phyloP scores from a whole-genome alignment of 2,113 vertebrate species.

The Myxocyprinus asiaticus region DNA sequence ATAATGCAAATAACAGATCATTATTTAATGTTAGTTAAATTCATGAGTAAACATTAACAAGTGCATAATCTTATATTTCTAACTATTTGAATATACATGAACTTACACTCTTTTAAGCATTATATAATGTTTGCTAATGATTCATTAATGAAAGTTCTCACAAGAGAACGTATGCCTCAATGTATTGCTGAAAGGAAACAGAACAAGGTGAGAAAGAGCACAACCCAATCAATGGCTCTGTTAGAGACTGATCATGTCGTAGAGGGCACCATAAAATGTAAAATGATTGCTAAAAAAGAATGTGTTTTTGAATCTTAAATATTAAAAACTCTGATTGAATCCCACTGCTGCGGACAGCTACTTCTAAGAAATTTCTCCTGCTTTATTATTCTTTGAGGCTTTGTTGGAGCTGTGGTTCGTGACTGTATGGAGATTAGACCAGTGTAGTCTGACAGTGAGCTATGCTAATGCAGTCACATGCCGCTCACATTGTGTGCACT shows the following conservation, averaged over 20 bases:
- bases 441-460: slow-evolving; percentile 49
- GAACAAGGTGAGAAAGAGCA: no score
- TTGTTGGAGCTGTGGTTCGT: slow-evolving; percentile 55
- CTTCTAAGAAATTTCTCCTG: slow-evolving; percentile 20
- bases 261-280: background rate
- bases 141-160: background rate
- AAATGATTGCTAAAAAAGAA: background rate
- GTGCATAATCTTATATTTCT: no score
- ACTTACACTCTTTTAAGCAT: no score
- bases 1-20: no score
- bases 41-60: no score
- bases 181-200: no score
- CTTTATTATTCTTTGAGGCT: slow-evolving; percentile 29
- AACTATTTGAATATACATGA: no score
- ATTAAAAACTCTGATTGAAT: background rate
- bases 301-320: slow-evolving; percentile 2
- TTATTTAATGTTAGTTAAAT: no score
- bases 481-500: slow-evolving; percentile 67
- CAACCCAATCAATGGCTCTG: background rate
- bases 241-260: background rate
- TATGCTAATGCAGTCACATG: slow-evolving; percentile 75
- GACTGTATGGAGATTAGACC: slow-evolving; percentile 64
- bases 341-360: background rate
- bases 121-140: no score
- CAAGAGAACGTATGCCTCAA: background rate